Conservation (phyloP, 2,888 invertebrate genomes). For the Eupelmus urozonus region DNA sequence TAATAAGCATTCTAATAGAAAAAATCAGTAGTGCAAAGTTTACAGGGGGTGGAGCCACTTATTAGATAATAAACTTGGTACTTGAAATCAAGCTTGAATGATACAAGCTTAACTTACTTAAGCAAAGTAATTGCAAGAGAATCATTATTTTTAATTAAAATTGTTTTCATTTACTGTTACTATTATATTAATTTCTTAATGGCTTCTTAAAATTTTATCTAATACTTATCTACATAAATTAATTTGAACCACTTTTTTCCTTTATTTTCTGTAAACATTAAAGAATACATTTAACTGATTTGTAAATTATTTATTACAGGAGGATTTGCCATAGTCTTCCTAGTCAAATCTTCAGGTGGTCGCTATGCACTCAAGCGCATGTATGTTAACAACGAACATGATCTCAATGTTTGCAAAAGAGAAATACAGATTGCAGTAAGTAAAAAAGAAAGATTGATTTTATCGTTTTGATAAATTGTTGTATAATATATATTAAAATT, state of each 20-base stretch:
- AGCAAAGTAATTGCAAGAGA: neutral
- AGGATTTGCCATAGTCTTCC: slow-evolving; percentile 94
- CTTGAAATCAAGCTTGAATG: slow-evolving; percentile 20
- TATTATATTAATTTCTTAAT: too few species aligned
- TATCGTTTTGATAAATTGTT: too few species aligned
- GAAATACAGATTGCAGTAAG: slow-evolving; percentile 95
- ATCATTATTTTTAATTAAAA: neutral
- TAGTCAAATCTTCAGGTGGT: slow-evolving; percentile 85
- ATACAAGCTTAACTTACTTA: slow-evolving; percentile 2
- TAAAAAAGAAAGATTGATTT: too few species aligned
- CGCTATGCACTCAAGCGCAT: slow-evolving; percentile 93
- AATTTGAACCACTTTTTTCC: too few species aligned
- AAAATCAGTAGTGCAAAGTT: slow-evolving; percentile 15
- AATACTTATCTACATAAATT: too few species aligned
- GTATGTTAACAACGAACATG: slow-evolving; percentile 94
- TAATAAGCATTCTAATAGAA: too few species aligned
- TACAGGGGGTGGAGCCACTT: slow-evolving; percentile 26
- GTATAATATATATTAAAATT: too few species aligned
- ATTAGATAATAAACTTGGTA: slow-evolving; percentile 23
- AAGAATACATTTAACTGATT: too few species aligned
- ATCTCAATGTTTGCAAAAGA: slow-evolving; percentile 91
- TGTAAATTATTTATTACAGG: slow-evolving; percentile 84
- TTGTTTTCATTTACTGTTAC: neutral
- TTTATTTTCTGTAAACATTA: too few species aligned
- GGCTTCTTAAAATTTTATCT: neutral